Percentiles rank a stretch among this genome's conserved stretches.
Conservation (phyloP, 2,888 invertebrate genomes). For the Erebia epiphron region DNA sequence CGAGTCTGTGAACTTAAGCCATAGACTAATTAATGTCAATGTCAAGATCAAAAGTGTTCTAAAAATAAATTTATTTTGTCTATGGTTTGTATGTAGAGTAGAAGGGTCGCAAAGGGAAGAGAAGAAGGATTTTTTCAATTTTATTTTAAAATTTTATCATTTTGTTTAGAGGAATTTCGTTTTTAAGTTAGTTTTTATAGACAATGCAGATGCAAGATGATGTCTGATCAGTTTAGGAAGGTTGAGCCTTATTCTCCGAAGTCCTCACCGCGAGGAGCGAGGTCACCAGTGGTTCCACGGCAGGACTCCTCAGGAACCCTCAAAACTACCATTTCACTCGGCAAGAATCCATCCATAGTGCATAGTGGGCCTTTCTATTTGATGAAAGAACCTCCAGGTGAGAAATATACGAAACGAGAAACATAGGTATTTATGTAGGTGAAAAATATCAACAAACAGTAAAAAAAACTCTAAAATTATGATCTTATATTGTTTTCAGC, state of each 20-base stretch:
- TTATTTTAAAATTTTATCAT: constrained; percentile 65
- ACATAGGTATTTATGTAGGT: too few species aligned
- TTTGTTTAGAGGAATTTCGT: constrained; percentile 69
- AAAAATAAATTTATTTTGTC: too few species aligned
- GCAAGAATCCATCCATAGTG: constrained; percentile 98
- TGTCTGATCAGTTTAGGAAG: constrained; percentile 96
- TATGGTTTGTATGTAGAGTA: constrained; percentile 24
- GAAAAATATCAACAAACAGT: not conserved
- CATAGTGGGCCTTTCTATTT: constrained; percentile 99
- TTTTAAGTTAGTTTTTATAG: constrained; percentile 63
- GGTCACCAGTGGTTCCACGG: constrained; percentile 97
- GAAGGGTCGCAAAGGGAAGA: constrained; percentile 47
- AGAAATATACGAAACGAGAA: constrained; percentile 32
- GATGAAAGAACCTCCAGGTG: constrained; percentile 97
- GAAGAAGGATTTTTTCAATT: constrained; percentile 39
- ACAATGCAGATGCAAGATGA: constrained; percentile 89
- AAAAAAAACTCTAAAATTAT: constrained; percentile 7
- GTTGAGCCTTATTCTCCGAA: constrained; percentile 97
- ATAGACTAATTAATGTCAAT: too few species aligned
- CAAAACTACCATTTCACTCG: constrained; percentile 98
- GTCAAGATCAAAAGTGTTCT: too few species aligned
- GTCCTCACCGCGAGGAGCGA: constrained; percentile 95
- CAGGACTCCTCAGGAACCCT: constrained; percentile 98
- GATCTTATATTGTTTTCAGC: constrained; percentile 73
- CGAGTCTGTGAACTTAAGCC: too few species aligned